Base-by-base conservation (phyloP, 1,140 invertebrate species). In the Spodoptera litura region DNA sequence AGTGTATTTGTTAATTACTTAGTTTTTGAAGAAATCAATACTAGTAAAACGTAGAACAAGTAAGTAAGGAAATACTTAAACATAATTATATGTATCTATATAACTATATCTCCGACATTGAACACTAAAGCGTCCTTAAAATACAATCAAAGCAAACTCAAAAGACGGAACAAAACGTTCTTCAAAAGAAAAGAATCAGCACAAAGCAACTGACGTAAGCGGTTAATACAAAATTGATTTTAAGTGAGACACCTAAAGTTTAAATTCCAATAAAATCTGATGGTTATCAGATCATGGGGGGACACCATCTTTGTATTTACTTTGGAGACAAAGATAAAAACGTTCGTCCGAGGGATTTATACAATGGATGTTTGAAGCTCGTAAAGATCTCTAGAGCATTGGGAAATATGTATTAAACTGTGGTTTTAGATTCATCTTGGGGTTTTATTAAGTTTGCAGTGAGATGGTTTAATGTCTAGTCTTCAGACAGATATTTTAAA, bases 241-340 rank as follows among this genome's bases (percentile, higher is more conserved):
- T 62, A 64, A 75, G 62, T 49, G 35, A 62, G 15, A 27, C 38
- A 27, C 51, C 13, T 13, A 77, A 68, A 81, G 75, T 72, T 68
- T 78, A 78, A 61, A 72, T 56, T 78, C 56, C 55, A 62, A 72
- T 64, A 56, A 70, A 76, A 52, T 53, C 49, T 20, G 12, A 38
- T 52, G 66, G 53, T 76, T 71, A 80, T 78, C 79, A 73, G 66
- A 78, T 80, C 81, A 51, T 53, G 62, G 66, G 79, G 68, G 53
- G 59, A 78, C 79, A 78, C 75, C 75, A 80, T 80, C 58, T 55
- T 53, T 68, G 71, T 83, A 82, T 83, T 86, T 86, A 83, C 81
- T 84, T 82, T 72, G 61, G 53, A 82, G 82, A 85, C 81, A 76
- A 80, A 84, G 87, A 85, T 86, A 85, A 90, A 86, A 82, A 78